Evolutionary conservation across 2,113 vertebrate genomes (phyloP).

Genomic region (Cheirogaleus medius): DNA sequence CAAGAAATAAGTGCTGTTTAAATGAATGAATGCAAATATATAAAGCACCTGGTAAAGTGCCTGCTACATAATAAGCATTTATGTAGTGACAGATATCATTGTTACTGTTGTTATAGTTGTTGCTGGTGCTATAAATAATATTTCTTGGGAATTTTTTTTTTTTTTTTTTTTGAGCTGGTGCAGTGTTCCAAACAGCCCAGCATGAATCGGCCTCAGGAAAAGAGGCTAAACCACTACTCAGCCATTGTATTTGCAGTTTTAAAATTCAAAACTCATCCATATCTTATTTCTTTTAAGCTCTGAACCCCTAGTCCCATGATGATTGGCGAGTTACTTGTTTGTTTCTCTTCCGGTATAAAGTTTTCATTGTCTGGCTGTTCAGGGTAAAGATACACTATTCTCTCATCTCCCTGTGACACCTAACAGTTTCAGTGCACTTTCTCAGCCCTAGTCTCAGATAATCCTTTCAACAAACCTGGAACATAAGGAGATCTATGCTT

Average conservation of each 20-base stretch:
- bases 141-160: neutral
- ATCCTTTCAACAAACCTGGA: neutral
- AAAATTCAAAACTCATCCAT: neutral
- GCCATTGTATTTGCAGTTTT: neutral
- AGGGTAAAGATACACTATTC: neutral
- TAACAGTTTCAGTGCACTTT: neutral
- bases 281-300: neutral
- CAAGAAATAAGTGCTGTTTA: neutral
- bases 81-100: neutral
- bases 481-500: neutral
- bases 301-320: neutral
- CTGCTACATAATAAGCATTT: neutral
- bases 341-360: neutral
- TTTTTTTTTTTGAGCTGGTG: neutral
- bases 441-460: neutral
- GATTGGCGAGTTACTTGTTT: neutral
- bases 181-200: neutral
- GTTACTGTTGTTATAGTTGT: too few relatives aligned
- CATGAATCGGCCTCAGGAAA: neutral
- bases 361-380: neutral
- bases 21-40: neutral
- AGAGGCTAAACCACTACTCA: neutral
- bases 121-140: neutral
- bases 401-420: too few relatives aligned
- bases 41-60: neutral